Base-by-base conservation (phyloP, 1,140 invertebrate species). In the Drosophila kurseongensis region DNA sequence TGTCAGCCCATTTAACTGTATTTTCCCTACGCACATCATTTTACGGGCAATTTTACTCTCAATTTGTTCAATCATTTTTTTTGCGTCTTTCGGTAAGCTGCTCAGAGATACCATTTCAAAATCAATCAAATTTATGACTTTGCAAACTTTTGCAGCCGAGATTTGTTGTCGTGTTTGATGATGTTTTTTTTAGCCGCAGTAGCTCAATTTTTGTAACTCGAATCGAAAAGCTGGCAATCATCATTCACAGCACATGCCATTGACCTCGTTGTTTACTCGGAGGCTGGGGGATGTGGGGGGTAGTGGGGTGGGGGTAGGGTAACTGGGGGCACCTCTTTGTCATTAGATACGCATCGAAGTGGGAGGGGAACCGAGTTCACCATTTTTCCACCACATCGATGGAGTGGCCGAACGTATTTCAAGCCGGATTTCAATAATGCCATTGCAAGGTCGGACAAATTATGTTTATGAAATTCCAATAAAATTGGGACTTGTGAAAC, bases 111-210 rank as follows among this genome's bases (percentile, higher is more conserved):
- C 42, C 74, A 60, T 76, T 77, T 77, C 62, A 68, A 77, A 77
- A 76, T 77, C 74, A 77, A 77, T 77, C 74, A 77, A 77, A 77
- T 77, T 68, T 77, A 77, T 77, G 74, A 77, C 74, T 77, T 77
- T 59, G 74, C 74, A 77, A 77, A 76, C 55, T 77, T 75, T 75
- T 57, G 45, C 72, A 75, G 73, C 13, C 52, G 27, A 67, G 54
- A 75, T 65, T 75, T 44, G 62, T 41, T 75, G 73, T 68, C 65
- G 47, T 62, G 36, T 29, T 48, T 36, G 61, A 51, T 68, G 65
- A 36, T 42, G 38, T 54, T 67, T 35, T 52, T 67, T 67, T 36
- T 32, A 71, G 66, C 55, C 47, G 68, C 41, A 67, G 67, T 50
- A 48, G 68, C 29, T 72, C 51, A 71, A 67, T 50, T 58, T 72